phyloP scores from a whole-genome alignment of 2,797 vertebrate genomes.

The Pipistrellus kuhlii region DNA sequence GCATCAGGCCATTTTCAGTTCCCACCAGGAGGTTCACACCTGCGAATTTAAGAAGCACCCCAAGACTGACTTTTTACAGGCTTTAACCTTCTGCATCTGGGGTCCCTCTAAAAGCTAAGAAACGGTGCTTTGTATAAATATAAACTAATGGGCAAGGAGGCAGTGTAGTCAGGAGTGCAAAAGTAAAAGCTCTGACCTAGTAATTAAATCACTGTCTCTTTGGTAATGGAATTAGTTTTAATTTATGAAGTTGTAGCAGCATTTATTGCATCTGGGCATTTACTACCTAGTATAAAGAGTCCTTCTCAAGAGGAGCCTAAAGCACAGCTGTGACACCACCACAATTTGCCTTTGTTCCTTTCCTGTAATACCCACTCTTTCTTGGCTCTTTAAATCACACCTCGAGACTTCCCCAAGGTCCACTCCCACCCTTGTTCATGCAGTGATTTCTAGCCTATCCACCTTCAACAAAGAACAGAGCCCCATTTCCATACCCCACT shows the following conservation, averaged over 20 bases:
- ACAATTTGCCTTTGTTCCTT: neutral
- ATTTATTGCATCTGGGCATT: neutral
- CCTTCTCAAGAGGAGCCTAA: neutral
- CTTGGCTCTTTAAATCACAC: neutral
- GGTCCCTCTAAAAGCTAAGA: neutral
- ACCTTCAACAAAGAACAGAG: neutral
- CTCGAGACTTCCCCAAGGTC: neutral
- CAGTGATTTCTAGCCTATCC: neutral
- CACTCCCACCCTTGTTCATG: neutral
- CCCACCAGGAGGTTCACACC: conserved; percentile 98
- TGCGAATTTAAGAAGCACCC: conserved; percentile 80
- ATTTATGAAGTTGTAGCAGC: conserved; percentile 41
- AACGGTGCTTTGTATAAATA: neutral
- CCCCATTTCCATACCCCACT: neutral
- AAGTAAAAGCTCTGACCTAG: neutral
- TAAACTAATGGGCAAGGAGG: neutral
- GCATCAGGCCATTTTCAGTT: conserved; percentile 98
- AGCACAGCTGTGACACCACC: neutral
- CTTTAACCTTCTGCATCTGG: neutral
- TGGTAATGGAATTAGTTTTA: conserved; percentile 29
- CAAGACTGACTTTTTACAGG: neutral
- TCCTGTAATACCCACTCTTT: neutral
- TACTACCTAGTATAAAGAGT: neutral
- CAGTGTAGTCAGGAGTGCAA: neutral
- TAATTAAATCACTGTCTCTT: neutral